Evolutionary conservation across 2,797 vertebrate species (phyloP).

Genomic region (Pteronotus mesoamericanus): DNA sequence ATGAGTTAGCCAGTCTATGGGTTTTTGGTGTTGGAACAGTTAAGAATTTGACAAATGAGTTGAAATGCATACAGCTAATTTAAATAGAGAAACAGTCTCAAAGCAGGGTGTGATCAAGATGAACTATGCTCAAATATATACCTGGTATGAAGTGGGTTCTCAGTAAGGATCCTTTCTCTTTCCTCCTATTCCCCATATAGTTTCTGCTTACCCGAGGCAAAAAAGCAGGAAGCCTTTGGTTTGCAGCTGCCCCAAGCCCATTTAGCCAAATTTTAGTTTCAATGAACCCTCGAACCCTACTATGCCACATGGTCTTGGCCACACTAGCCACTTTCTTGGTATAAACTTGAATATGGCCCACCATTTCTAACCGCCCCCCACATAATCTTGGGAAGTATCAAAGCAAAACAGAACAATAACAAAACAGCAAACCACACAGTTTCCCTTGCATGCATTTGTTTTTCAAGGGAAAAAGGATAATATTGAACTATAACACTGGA

Average conservation of each 20-base stretch:
- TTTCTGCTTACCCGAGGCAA: not conserved
- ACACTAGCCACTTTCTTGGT: not conserved
- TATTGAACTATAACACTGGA: not conserved
- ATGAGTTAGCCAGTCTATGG: not conserved
- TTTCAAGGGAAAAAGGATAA: not conserved
- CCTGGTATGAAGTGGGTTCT: not conserved
- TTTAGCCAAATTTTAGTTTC: not conserved
- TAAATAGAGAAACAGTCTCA: not conserved
- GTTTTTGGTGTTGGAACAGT: not conserved
- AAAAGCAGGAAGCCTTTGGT: not conserved
- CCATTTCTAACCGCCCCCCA: not conserved
- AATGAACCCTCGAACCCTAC: not conserved
- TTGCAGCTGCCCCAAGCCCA: not conserved
- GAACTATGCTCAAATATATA: not conserved
- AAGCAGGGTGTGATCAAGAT: not conserved
- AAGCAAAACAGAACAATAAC: not conserved
- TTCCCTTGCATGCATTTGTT: not conserved
- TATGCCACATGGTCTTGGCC: not conserved
- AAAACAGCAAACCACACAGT: not conserved
- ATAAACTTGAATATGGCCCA: not conserved
- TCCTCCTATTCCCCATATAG: not conserved
- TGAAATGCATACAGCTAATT: not conserved
- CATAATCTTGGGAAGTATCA: not conserved
- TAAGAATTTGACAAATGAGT: not conserved
- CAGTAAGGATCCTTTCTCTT: not conserved